Conservation (phyloP, 2,888 invertebrate species). For the Hyposoter dolosus region DNA sequence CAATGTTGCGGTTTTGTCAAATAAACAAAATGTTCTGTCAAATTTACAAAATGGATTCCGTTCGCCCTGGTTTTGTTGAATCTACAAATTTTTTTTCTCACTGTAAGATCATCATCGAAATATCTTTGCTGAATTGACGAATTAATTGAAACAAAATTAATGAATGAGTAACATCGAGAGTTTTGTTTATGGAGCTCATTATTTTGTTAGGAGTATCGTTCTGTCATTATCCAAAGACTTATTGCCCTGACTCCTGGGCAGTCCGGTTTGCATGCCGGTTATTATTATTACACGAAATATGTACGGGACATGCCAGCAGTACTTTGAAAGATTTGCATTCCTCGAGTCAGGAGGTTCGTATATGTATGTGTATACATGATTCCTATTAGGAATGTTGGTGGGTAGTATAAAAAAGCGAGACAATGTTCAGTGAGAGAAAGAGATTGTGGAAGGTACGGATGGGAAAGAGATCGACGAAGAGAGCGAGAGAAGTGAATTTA, state of each 20-base stretch:
- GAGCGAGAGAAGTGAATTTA: slow-evolving; percentile 28
- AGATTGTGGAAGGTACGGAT: slow-evolving; percentile 15
- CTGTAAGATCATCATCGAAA: background rate
- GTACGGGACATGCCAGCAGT: slow-evolving; percentile 51
- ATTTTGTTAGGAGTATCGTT: slow-evolving; percentile 65
- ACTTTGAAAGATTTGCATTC: slow-evolving; percentile 75
- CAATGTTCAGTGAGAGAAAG: slow-evolving; percentile 39
- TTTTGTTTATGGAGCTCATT: background rate
- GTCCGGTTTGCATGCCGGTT: background rate
- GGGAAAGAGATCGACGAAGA: slow-evolving; percentile 31
- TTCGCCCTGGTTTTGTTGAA: too few relatives aligned
- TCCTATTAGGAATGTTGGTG: slow-evolving; percentile 72
- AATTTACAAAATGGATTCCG: too few relatives aligned
- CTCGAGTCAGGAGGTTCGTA: slow-evolving; percentile 56
- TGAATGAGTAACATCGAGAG: background rate
- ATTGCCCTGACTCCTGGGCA: slow-evolving; percentile 3
- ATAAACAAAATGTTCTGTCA: too few relatives aligned
- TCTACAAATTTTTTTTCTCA: too few relatives aligned
- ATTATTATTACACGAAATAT: slow-evolving; percentile 11
- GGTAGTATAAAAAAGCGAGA: slow-evolving; percentile 42
- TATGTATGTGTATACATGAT: slow-evolving; percentile 61
- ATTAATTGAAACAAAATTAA: background rate
- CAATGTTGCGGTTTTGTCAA: too few relatives aligned
- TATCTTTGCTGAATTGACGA: background rate
- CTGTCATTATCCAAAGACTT: slow-evolving; percentile 64